phyloP scores from a whole-genome alignment of 64 coral and sea anemone genomes.

The Acropora yongei region DNA sequence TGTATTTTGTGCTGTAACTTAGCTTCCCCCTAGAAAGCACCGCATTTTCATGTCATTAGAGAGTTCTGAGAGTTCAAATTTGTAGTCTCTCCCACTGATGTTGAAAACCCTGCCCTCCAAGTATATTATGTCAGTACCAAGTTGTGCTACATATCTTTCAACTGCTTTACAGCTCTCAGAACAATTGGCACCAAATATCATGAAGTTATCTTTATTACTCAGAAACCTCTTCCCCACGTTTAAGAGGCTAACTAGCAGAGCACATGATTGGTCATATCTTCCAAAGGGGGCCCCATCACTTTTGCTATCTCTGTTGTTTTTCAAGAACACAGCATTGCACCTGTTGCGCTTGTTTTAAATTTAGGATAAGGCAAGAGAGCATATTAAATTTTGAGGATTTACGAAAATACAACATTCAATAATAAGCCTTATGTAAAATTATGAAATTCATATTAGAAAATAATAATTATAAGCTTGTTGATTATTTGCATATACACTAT shows the following conservation, averaged over 20 bases:
- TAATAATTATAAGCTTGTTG: slow-evolving; percentile 4
- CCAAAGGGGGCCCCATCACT: slow-evolving; percentile 50
- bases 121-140: slow-evolving; percentile 42
- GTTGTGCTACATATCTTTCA: slow-evolving; percentile 27
- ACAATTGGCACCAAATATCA: slow-evolving; percentile 55
- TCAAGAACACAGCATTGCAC: too few species aligned
- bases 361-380: too few species aligned
- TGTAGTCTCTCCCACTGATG: slow-evolving; percentile 16
- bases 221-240: slow-evolving; percentile 49
- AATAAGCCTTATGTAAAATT: slow-evolving; percentile 1
- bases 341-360: too few species aligned
- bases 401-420: not conserved
- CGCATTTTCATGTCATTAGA: slow-evolving; percentile 73
- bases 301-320: too few species aligned
- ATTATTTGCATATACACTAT: not conserved
- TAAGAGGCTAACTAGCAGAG: slow-evolving; percentile 37
- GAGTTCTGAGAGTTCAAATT: slow-evolving; percentile 35
- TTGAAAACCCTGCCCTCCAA: slow-evolving; percentile 51
- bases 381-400: too few species aligned
- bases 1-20: slow-evolving; percentile 52
- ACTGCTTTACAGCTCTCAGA: slow-evolving; percentile 53
- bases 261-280: slow-evolving; percentile 47
- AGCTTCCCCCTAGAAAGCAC: slow-evolving; percentile 45
- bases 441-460: slow-evolving; percentile 5
- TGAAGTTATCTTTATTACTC: slow-evolving; percentile 52